A percentile compares a stretch with the other conserved stretches of the same genome.
phyloP scores from a whole-genome alignment of 2,888 invertebrate species.

The Alloscopus bannaensis region DNA sequence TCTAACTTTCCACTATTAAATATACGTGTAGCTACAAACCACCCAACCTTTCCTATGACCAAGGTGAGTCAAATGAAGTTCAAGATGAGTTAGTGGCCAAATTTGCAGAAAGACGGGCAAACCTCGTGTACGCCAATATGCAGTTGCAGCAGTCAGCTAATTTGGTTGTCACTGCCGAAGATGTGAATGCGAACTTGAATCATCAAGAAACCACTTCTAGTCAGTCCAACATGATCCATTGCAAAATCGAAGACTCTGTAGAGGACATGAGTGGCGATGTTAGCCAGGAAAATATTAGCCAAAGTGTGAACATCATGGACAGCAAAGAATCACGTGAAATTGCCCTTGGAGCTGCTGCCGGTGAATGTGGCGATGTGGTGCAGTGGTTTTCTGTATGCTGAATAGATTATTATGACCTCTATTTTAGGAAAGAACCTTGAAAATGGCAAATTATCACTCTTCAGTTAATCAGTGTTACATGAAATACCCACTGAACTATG shows the following conservation, averaged over 20 bases:
- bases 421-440: too few species aligned
- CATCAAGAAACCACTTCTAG: too few species aligned
- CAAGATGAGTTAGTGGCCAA: constrained; percentile 15
- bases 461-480: constrained; percentile 21
- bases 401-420: neutral
- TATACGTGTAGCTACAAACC: constrained; percentile 20
- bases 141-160: too few species aligned
- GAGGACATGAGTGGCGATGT: too few species aligned
- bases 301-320: too few species aligned
- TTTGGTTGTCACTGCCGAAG: too few species aligned
- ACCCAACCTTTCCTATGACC: neutral
- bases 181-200: too few species aligned
- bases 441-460: constrained; percentile 36
- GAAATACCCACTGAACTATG: too few species aligned
- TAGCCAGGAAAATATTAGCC: too few species aligned
- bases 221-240: too few species aligned
- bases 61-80: neutral
- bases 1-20: neutral
- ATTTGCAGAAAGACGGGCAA: constrained; percentile 13
- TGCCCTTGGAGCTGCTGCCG: neutral
- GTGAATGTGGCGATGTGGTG: constrained; percentile 18
- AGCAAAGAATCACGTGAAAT: neutral
- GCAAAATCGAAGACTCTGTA: too few species aligned
- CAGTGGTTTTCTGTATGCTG: neutral
- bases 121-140: too few species aligned